Conservation (phyloP, 2,113 vertebrate species). For the Perccottus glenii region DNA sequence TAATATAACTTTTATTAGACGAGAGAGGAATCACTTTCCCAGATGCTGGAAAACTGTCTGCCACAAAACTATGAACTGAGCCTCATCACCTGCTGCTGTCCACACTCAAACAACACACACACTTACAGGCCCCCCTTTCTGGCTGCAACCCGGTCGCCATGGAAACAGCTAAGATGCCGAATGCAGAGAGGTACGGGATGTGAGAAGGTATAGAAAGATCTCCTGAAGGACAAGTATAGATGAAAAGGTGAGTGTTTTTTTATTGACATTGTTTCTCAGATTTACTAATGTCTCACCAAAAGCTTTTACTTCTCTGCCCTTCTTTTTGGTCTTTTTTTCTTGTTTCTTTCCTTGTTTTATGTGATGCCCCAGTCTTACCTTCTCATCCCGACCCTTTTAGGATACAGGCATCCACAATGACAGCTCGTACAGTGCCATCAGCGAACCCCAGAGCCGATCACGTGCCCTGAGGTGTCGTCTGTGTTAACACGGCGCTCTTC, state of each 20-base stretch:
- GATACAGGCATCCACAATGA: neutral
- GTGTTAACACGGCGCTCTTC: conserved; percentile 15
- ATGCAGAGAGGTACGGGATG: conserved; percentile 47
- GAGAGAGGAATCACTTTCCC: conserved; percentile 59
- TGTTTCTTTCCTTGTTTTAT: too few species aligned
- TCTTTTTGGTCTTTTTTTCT: neutral
- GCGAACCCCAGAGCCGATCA: conserved; percentile 26
- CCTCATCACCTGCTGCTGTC: conserved; percentile 60
- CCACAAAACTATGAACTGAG: conserved; percentile 40
- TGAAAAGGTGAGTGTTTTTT: conserved; percentile 56
- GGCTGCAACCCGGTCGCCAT: conserved; percentile 71
- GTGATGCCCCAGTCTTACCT: conserved; percentile 6
- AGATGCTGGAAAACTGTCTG: conserved; percentile 49
- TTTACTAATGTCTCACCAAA: neutral
- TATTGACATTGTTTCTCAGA: conserved; percentile 25
- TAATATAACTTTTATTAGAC: conserved; percentile 67
- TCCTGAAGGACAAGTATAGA: conserved; percentile 62
- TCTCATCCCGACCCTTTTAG: neutral
- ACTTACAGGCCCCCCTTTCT: conserved; percentile 18
- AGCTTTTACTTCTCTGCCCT: neutral
- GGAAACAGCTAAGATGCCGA: conserved; percentile 81
- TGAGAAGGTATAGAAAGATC: conserved; percentile 60
- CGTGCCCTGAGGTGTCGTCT: conserved; percentile 24
- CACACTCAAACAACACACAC: conserved; percentile 24
- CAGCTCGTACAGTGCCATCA: neutral